These are phyloP conservation scores for Ceratosolen fusciceps DNA, from an alignment of 1,140 invertebrate genomes.

Conservation along the genomic window DNA sequence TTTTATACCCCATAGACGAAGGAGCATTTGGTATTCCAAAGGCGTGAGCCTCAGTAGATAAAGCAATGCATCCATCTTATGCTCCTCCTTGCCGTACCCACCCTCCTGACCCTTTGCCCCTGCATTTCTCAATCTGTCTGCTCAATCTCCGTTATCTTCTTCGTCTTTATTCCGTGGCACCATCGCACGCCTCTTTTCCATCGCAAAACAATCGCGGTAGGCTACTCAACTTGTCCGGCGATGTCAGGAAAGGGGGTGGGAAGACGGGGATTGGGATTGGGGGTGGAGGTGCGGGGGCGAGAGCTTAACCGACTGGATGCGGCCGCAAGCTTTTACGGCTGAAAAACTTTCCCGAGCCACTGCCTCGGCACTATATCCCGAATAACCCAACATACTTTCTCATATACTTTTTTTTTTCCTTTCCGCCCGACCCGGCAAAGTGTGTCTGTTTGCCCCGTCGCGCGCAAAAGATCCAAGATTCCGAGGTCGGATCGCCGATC, in stretches of 20 bases:
- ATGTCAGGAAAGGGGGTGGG: no score
- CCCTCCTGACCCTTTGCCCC: no score
- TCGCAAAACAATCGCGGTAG: background rate
- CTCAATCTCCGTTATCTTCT: background rate
- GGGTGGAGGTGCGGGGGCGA: no score
- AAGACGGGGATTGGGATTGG: no score
- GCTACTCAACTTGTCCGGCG: background rate
- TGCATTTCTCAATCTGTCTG: no score
- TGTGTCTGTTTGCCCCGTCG: no score
- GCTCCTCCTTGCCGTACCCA: no score
- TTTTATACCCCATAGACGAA: conserved; percentile 3
- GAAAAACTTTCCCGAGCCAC: conserved; percentile 20
- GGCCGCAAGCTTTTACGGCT: background rate
- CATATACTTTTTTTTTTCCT: no score
- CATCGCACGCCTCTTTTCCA: background rate
- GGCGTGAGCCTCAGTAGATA: conserved; percentile 15
- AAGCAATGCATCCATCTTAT: conserved; percentile 5
- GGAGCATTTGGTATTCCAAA: conserved; percentile 25
- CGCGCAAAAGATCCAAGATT: no score
- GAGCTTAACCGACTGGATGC: conserved; percentile 9
- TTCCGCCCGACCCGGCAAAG: no score
- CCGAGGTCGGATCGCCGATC: no score
- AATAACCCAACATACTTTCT: conserved; percentile 22
- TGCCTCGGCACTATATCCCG: background rate
- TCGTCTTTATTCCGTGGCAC: background rate